Percentiles rank a stretch among this genome's conserved stretches.
Conservation (phyloP, 2,797 vertebrate genomes). For the Anas acuta region DNA sequence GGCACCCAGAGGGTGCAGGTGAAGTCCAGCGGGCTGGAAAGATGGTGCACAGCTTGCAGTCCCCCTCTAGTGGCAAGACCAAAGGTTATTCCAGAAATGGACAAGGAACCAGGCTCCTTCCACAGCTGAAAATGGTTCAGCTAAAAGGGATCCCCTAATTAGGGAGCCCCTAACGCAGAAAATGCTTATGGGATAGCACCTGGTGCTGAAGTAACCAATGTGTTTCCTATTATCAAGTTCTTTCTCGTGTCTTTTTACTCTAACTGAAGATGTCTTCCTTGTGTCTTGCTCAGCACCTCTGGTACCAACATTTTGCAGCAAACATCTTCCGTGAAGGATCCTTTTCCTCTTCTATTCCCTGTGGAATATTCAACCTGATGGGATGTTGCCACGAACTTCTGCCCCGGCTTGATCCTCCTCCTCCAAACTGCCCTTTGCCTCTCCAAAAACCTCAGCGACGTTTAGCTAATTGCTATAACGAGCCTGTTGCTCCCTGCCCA, state of each 20-base stretch:
- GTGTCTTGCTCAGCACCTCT: neutral
- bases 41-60: rapidly evolving
- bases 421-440: constrained; percentile 7
- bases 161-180: neutral
- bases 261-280: too few species aligned
- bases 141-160: neutral
- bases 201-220: neutral
- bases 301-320: neutral
- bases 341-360: neutral
- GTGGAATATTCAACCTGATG: neutral
- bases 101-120: neutral
- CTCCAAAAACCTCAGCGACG: neutral
- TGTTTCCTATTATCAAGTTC: neutral
- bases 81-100: neutral
- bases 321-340: neutral
- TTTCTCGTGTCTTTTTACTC: neutral
- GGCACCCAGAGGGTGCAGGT: neutral
- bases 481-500: neutral
- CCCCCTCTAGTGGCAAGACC: constrained; percentile 50
- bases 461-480: neutral
- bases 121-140: neutral
- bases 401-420: neutral
- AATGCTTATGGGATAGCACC: neutral
- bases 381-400: neutral
- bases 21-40: neutral